A percentile compares a stretch with the other conserved stretches of the same genome.
phyloP scores from a whole-genome alignment of 2,797 vertebrate species.

The Leuciscus waleckii region DNA sequence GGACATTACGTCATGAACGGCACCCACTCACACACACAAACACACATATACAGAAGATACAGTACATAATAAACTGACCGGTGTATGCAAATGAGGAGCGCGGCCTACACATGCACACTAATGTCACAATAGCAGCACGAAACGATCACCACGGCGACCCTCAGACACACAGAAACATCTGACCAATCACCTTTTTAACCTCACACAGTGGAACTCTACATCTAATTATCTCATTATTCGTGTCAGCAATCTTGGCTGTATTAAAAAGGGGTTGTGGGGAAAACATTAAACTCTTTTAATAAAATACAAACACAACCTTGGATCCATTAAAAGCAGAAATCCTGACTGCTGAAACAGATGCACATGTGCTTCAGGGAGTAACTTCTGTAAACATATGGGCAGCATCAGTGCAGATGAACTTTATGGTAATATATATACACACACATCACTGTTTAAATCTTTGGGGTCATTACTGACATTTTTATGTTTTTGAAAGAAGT shows the following conservation, averaged over 20 bases:
- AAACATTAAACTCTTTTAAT: conserved; percentile 37
- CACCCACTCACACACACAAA: conserved; percentile 47
- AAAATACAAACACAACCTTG: conserved; percentile 13
- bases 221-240: conserved; percentile 17
- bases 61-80: conserved; percentile 41
- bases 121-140: conserved; percentile 42
- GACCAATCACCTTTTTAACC: conserved; percentile 39
- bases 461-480: not conserved
- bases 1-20: conserved; percentile 39
- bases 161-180: conserved; percentile 46
- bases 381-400: conserved; percentile 11
- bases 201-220: conserved; percentile 16
- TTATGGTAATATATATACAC: not conserved
- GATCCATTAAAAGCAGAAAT: conserved; percentile 6
- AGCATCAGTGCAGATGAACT: not conserved
- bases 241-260: not conserved
- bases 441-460: not conserved
- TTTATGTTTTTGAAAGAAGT: not conserved
- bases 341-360: conserved; percentile 37
- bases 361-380: conserved; percentile 13
- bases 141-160: conserved; percentile 45
- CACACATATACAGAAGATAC: conserved; percentile 45
- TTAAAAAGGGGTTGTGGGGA: conserved; percentile 15
- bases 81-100: conserved; percentile 59
- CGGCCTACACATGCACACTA: conserved; percentile 76